Conservation (phyloP, 2,797 vertebrate genomes). For the Nyctibius grandis region DNA sequence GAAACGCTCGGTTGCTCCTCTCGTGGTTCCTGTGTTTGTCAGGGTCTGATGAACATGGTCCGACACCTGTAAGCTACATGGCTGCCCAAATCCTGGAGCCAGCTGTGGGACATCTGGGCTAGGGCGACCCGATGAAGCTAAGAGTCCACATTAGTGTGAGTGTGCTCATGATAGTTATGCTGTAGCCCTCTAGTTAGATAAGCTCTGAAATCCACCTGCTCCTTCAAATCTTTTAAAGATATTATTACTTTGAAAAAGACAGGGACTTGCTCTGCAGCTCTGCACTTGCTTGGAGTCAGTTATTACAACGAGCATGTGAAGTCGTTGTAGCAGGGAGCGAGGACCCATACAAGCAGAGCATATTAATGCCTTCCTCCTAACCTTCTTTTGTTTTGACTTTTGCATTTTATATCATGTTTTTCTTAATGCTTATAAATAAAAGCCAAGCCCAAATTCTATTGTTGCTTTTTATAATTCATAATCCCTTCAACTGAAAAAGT, state of each 20-base stretch:
- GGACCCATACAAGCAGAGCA: background rate
- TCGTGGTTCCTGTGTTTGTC: background rate
- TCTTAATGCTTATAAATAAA: background rate
- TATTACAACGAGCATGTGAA: accelerated
- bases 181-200: background rate
- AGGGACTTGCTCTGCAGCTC: background rate
- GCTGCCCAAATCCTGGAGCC: background rate
- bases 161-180: accelerated
- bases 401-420: background rate
- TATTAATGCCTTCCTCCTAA: background rate
- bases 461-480: background rate
- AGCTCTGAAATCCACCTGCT: background rate
- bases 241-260: background rate
- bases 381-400: background rate
- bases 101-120: background rate
- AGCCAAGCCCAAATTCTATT: background rate
- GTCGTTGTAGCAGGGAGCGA: background rate
- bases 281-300: background rate
- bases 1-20: accelerated
- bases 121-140: accelerated
- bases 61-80: accelerated
- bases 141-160: accelerated
- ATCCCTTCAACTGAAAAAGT: background rate
- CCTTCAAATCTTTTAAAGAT: background rate
- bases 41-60: background rate